Percentiles rank a stretch among this genome's conserved stretches.
These are phyloP conservation scores for Condylostylus longicornis DNA, from an alignment of 1,140 invertebrate genomes.

Conservation along the genomic window DNA sequence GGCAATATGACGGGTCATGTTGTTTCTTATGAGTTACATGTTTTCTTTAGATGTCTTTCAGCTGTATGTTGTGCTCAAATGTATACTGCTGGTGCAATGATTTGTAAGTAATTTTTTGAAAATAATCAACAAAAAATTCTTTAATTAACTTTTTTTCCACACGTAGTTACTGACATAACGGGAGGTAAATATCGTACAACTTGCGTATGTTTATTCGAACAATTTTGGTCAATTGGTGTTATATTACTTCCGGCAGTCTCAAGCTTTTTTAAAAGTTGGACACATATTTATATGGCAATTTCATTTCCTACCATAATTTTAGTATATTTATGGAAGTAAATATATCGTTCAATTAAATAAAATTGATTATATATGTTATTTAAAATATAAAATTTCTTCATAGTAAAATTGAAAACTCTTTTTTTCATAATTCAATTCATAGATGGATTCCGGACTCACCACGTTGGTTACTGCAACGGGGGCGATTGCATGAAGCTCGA, in stretches of 20 bases:
- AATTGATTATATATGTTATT: no score
- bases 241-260: conserved; percentile 31
- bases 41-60: conserved; percentile 30
- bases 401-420: neutral
- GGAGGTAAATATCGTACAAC: conserved; percentile 30
- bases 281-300: conserved; percentile 33
- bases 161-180: conserved; percentile 32
- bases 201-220: conserved; percentile 30
- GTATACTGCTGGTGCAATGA: conserved; percentile 31
- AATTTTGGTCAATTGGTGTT: conserved; percentile 34
- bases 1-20: conserved; percentile 31
- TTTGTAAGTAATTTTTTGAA: conserved; percentile 21
- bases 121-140: neutral
- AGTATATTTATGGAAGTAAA: conserved; percentile 31
- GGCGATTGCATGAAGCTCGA: conserved; percentile 55
- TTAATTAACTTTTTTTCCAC: neutral
- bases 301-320: conserved; percentile 31
- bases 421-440: neutral
- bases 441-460: conserved; percentile 62
- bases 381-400: no score
- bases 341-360: no score
- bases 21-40: conserved; percentile 30
- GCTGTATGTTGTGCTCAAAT: conserved; percentile 32
- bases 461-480: conserved; percentile 63
- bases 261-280: conserved; percentile 31